Percentiles rank a stretch among this genome's conserved stretches.
phyloP scores from a whole-genome alignment of 2,888 invertebrate genomes.

The Parapristionchus giblindavisi region DNA sequence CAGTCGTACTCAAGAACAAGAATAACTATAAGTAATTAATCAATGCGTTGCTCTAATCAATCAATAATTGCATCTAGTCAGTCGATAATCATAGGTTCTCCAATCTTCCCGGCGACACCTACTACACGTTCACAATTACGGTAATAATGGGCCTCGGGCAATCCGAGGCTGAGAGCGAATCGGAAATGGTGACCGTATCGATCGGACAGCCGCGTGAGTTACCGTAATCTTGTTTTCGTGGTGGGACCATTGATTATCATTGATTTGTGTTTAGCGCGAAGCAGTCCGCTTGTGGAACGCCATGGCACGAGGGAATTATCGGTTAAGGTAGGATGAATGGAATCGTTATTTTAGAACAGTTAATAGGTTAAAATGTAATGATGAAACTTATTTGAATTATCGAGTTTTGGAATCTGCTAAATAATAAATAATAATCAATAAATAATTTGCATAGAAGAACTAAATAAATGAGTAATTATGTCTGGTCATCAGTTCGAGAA shows the following conservation, averaged over 20 bases:
- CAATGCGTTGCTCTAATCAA: not conserved
- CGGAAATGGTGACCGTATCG: slow-evolving; percentile 65
- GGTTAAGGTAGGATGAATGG: slow-evolving; percentile 51
- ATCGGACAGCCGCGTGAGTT: slow-evolving; percentile 50
- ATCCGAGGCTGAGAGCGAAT: slow-evolving; percentile 64
- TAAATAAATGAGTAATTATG: too few species aligned
- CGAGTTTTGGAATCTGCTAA: too few species aligned
- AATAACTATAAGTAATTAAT: slow-evolving; percentile 30
- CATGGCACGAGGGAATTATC: slow-evolving; percentile 64
- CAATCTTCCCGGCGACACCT: slow-evolving; percentile 61
- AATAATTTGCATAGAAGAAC: too few species aligned
- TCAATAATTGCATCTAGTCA: not conserved
- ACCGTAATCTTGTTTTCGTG: too few species aligned
- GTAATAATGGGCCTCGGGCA: slow-evolving; percentile 64
- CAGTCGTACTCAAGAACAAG: slow-evolving; percentile 38
- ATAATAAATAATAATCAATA: too few species aligned
- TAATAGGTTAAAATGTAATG: too few species aligned
- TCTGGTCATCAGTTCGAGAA: slow-evolving; percentile 57
- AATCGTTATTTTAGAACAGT: too few species aligned
- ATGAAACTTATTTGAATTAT: too few species aligned
- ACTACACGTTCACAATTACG: slow-evolving; percentile 68
- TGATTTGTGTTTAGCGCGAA: slow-evolving; percentile 42
- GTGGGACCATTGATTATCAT: not conserved
- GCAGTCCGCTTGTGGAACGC: slow-evolving; percentile 55
- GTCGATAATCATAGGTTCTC: slow-evolving; percentile 47